These are phyloP conservation scores for Gymnocheta viridis DNA, from an alignment of 2,888 invertebrate species.

Conservation along the genomic window DNA sequence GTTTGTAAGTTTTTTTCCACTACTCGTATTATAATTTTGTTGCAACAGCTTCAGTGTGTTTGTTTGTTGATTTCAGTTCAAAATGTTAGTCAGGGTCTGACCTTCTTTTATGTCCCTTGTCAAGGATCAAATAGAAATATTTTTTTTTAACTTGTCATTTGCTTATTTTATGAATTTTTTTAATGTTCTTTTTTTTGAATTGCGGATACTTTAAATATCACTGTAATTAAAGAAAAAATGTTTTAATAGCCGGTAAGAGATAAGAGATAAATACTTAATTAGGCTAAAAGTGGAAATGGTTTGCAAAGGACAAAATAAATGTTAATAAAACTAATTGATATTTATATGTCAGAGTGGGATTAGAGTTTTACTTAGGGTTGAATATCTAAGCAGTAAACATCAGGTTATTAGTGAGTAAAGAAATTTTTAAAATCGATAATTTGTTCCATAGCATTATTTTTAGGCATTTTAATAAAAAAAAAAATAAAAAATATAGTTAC, in stretches of 20 bases:
- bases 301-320: constrained; percentile 20
- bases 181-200: constrained; percentile 9
- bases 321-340: constrained; percentile 43
- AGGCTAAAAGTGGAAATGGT: constrained; percentile 50
- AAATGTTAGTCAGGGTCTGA: constrained; percentile 30
- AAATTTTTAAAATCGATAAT: background rate
- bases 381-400: background rate
- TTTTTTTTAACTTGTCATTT: constrained; percentile 58
- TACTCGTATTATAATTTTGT: background rate
- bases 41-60: constrained; percentile 52
- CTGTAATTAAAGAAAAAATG: background rate
- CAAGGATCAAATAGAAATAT: constrained; percentile 11
- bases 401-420: background rate
- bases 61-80: constrained; percentile 40
- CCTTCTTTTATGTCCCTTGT: constrained; percentile 43
- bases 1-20: background rate
- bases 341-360: constrained; percentile 15
- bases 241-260: constrained; percentile 50
- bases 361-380: constrained; percentile 28
- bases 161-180: constrained; percentile 15
- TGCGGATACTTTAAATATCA: constrained; percentile 22
- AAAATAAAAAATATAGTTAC: too few relatives aligned
- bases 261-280: constrained; percentile 68
- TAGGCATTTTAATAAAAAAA: too few relatives aligned
- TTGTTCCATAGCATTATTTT: too few relatives aligned